Evolutionary conservation across 2,797 vertebrate genomes (phyloP).

Genomic region (Coregonus sp.): DNA sequence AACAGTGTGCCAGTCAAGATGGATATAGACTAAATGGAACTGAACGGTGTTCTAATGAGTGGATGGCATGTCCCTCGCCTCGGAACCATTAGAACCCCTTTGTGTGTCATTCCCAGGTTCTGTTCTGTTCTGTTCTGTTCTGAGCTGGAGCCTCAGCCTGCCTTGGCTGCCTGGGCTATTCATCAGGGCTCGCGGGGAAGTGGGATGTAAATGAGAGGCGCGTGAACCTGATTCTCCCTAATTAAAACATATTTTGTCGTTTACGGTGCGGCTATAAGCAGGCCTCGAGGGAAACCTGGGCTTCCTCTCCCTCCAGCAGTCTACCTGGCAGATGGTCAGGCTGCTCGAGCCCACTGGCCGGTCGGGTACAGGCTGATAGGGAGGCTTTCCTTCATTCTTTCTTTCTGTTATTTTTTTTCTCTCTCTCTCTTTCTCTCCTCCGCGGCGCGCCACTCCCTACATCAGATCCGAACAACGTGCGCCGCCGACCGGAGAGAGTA

Average conservation of each 20-base stretch:
- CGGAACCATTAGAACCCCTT: neutral
- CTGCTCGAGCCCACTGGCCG: conserved; percentile 51
- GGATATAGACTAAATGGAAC: neutral
- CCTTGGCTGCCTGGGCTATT: neutral
- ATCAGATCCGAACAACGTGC: conserved; percentile 84
- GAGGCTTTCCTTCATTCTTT: conserved; percentile 36
- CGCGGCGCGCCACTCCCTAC: neutral
- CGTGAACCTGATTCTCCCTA: conserved; percentile 93
- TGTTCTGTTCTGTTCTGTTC: neutral
- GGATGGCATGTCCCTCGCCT: neutral
- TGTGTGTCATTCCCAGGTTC: neutral
- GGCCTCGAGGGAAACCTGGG: conserved; percentile 85
- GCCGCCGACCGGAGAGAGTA: conserved; percentile 82
- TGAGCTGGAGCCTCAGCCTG: neutral
- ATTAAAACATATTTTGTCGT: conserved; percentile 99
- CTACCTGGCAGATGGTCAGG: conserved; percentile 66
- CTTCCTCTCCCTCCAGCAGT: conserved; percentile 70
- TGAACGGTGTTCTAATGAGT: neutral
- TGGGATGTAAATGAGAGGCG: conserved; percentile 92
- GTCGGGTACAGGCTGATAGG: conserved; percentile 30
- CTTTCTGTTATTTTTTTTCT: neutral
- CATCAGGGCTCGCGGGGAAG: neutral
- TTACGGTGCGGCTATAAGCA: conserved; percentile 91
- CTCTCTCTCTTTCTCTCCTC: neutral
- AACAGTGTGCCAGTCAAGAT: neutral